Base-by-base conservation (phyloP, 1,140 invertebrate genomes). In the Drosophila busckii region DNA sequence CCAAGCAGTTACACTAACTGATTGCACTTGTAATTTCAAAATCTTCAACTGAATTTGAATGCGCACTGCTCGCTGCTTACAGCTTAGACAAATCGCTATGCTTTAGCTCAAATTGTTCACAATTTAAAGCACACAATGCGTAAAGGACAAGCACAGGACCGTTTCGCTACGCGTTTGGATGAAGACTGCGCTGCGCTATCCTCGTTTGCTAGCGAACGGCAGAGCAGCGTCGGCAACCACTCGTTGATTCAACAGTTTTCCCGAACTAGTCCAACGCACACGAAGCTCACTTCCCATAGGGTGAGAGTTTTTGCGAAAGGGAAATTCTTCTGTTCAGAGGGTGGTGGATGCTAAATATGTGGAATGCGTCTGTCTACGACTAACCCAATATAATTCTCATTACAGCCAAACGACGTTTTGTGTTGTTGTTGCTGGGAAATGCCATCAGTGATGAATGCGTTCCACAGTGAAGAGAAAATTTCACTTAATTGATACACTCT, bases 161-260 rank as follows among this genome's bases (percentile, higher is more conserved):
- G 58, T 56, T 42, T 70, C 48, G 50, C 40, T 44, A 42, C 75
- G 70, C 78, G 76, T 67, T 83, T 70, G 56, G 44, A 31, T 58
- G 29, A 48, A 60, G 55, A 84, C 80, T 84, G 56, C 44, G 31
- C 41, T 29, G 68, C 37, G 45, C 2, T 38, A 50, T 17, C 34
- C 28, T 44, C 45, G 29, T 70, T n/a, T 31, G 48, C 19, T 12
- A 41, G 46, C 59, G 63, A 31, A 20, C 40, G 58, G 63, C 52
- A 20, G 29, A 29, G 16, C 22, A 17, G n/a, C 41, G 41, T 84
- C 80, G 78, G 64, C 78, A 84, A 84, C 78, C 78, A 84, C 78
- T 84, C 78, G 78, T 84, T 84, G 78, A 84, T 84, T 84, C 78
- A 84, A 84, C 78, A 84, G 78, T 84, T 84, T 44, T 31, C 62